A percentile compares a stretch with the other conserved stretches of the same genome.
These are phyloP conservation scores for Brachionus manjavacas DNA, from an alignment of 1,140 invertebrate genomes.

Conservation along the genomic window DNA sequence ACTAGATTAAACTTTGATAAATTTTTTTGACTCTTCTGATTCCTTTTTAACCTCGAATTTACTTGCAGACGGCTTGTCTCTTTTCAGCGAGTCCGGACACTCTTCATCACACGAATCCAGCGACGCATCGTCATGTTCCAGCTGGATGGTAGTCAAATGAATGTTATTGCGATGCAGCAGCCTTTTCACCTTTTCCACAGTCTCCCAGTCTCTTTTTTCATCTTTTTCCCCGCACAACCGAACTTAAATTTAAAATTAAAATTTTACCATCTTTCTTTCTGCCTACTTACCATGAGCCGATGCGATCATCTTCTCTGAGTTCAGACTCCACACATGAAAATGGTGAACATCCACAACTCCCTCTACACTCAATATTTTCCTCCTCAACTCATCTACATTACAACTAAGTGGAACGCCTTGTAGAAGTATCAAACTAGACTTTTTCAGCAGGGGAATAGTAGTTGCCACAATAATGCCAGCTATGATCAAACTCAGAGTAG, in stretches of 20 bases:
- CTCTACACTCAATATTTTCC: conserved; percentile 57
- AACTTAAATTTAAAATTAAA: neutral
- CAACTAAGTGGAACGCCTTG: conserved; percentile 63
- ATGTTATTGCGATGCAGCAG: conserved; percentile 2
- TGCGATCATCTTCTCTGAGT: conserved; percentile 44
- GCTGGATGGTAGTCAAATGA: conserved; percentile 9
- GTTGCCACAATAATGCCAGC: conserved; percentile 60
- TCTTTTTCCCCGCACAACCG: neutral
- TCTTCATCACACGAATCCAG: conserved; percentile 17
- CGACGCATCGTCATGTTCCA: neutral
- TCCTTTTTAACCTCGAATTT: neutral
- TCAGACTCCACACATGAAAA: conserved; percentile 63
- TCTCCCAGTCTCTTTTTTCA: conserved; percentile 25
- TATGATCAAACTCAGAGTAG: conserved; percentile 68
- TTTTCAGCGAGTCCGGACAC: neutral
- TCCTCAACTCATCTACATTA: conserved; percentile 56
- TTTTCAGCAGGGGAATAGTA: conserved; percentile 61
- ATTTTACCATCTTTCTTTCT: neutral
- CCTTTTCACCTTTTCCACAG: neutral
- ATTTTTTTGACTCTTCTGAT: neutral
- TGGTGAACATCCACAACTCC: conserved; percentile 62
- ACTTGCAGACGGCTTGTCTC: neutral
- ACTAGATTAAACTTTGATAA: neutral
- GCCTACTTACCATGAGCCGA: neutral
- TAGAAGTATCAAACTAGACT: conserved; percentile 61